These are phyloP conservation scores for Scaptomyza parva DNA, from an alignment of 2,888 invertebrate species.

Conservation along the genomic window DNA sequence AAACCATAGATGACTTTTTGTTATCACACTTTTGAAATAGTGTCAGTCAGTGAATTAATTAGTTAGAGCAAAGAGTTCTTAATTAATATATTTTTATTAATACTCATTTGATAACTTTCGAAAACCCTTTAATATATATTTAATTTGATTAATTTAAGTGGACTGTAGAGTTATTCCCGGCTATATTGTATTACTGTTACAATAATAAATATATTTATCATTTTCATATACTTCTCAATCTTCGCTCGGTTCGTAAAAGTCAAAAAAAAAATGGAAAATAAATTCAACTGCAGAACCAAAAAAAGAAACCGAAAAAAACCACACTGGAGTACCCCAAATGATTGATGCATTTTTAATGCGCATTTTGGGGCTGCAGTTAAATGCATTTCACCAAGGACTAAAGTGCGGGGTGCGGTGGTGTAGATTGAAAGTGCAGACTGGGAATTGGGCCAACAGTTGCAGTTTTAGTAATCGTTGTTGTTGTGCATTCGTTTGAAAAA, in stretches of 20 bases:
- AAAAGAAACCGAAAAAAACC: too few relatives aligned
- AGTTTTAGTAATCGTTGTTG: background rate
- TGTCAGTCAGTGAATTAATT: background rate
- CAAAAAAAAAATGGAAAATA: conserved; percentile 7
- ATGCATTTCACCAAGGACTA: conserved; percentile 35
- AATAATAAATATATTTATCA: conserved; percentile 70
- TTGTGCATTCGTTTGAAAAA: conserved; percentile 46
- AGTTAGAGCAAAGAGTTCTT: background rate
- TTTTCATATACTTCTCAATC: conserved; percentile 64
- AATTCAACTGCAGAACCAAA: conserved; percentile 33
- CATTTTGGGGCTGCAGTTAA: conserved; percentile 49
- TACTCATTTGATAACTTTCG: background rate
- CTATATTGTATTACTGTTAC: conserved; percentile 33
- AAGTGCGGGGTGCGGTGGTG: background rate
- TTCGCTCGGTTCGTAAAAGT: conserved; percentile 25
- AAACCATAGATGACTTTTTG: background rate
- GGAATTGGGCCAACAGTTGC: conserved; percentile 4
- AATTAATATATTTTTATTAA: background rate
- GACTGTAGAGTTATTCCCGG: conserved; percentile 30
- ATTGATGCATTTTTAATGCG: conserved; percentile 82
- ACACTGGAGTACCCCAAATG: conserved; percentile 57
- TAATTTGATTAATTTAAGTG: conserved; percentile 65
- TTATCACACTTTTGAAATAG: background rate
- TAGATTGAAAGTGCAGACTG: background rate
- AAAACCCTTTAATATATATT: conserved; percentile 26